Evolutionary conservation across 2,113 vertebrate species (phyloP).

Genomic region (Phyllostomus discolor): DNA sequence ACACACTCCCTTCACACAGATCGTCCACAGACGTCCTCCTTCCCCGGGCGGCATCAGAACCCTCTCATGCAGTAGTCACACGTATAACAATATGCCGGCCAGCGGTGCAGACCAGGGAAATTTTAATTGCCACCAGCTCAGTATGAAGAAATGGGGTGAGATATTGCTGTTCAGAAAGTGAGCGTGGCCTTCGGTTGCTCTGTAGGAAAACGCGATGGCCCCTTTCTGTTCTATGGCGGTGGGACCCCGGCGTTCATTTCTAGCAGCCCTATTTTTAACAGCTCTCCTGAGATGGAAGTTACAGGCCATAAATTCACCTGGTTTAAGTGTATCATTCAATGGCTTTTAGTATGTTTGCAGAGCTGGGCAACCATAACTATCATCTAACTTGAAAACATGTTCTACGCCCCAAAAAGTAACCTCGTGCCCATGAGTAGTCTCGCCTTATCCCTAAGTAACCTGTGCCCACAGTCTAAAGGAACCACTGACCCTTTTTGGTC

Average conservation of each 20-base stretch:
- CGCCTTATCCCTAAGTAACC: neutral
- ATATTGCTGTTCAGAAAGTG: neutral
- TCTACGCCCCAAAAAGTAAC: neutral
- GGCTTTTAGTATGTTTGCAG: neutral
- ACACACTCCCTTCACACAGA: neutral
- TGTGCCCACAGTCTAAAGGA: neutral
- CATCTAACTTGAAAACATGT: neutral
- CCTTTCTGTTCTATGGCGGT: neutral
- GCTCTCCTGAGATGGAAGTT: neutral
- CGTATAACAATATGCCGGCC: neutral
- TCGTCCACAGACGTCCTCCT: neutral
- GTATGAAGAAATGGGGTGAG: neutral
- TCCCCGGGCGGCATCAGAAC: neutral
- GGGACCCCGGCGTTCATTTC: neutral
- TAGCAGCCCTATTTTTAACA: neutral
- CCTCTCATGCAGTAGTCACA: neutral
- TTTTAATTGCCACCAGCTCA: neutral
- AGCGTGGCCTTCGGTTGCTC: neutral
- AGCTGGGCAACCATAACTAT: neutral
- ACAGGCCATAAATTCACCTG: neutral
- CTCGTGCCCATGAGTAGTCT: neutral
- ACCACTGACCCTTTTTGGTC: neutral
- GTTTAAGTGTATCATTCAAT: neutral
- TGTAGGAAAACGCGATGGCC: neutral
- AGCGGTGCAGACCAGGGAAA: neutral